Percentiles rank a stretch among this genome's conserved stretches.
Evolutionary conservation across 2,888 invertebrate species (phyloP).

Genomic region (Psylliodes chrysocephalus): DNA sequence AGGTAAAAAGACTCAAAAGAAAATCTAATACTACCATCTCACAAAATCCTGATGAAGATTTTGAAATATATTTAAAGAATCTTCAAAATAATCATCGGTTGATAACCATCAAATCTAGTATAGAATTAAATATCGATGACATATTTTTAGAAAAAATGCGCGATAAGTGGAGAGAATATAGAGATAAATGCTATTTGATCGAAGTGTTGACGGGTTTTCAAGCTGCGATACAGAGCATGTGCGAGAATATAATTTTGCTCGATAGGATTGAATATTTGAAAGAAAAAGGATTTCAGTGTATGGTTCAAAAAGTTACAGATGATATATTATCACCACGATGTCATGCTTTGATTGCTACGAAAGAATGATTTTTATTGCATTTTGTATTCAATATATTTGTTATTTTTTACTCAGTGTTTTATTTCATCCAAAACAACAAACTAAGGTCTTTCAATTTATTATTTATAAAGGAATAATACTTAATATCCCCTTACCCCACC

Average conservation of each 20-base stretch:
- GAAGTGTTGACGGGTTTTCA: conserved; percentile 66
- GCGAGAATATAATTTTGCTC: conserved; percentile 68
- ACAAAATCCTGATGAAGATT: conserved; percentile 43
- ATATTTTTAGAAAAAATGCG: conserved; percentile 52
- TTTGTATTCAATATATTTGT: neutral
- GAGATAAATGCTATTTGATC: conserved; percentile 58
- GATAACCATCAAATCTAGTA: conserved; percentile 25
- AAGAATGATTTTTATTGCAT: conserved; percentile 4
- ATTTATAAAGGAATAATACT: no score
- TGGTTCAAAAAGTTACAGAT: conserved; percentile 70
- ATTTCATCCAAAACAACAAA: no score
- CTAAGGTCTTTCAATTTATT: no score
- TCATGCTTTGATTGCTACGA: conserved; percentile 61
- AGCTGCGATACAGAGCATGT: conserved; percentile 66
- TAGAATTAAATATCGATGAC: conserved; percentile 37
- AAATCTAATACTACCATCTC: conserved; percentile 53
- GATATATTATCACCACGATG: conserved; percentile 75
- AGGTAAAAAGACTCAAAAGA: conserved; percentile 57
- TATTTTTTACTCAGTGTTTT: neutral
- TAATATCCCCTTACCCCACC: no score
- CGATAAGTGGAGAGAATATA: conserved; percentile 56
- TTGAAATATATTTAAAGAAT: conserved; percentile 55
- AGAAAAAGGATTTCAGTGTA: conserved; percentile 62
- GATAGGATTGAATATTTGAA: conserved; percentile 67
- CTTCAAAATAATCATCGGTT: conserved; percentile 52